These are phyloP conservation scores for Pedionomus torquatus DNA, from an alignment of 2,113 vertebrate species.

Conservation along the genomic window DNA sequence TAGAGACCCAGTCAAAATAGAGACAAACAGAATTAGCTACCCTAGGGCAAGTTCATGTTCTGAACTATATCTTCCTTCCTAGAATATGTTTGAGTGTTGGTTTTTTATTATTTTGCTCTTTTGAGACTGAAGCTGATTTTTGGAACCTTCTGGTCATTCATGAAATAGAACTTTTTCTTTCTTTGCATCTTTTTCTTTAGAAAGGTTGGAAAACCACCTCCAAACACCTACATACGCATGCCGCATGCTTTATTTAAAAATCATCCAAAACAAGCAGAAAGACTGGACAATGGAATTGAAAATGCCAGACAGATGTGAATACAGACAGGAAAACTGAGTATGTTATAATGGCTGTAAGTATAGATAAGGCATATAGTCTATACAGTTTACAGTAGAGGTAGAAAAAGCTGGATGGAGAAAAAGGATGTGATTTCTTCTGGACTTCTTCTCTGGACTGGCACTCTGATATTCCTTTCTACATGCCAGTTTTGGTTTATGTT, in stretches of 20 bases:
- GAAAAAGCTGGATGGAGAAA: not conserved
- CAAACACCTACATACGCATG: not conserved
- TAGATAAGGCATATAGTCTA: not conserved
- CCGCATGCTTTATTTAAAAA: not conserved
- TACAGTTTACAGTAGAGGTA: not conserved
- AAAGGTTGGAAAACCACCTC: not conserved
- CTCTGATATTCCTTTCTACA: not conserved
- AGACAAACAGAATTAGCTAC: not conserved
- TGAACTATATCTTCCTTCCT: not conserved
- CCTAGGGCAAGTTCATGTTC: not conserved
- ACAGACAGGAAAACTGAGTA: not conserved
- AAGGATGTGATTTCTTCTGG: not conserved
- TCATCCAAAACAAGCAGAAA: not conserved
- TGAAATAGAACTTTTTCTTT: not conserved
- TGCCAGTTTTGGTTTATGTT: not conserved
- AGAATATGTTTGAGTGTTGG: not conserved
- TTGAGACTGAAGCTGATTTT: not conserved
- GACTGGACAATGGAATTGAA: not conserved
- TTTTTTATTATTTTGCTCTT: not conserved
- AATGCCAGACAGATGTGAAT: not conserved
- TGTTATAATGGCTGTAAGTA: not conserved
- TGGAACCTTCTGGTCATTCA: not conserved
- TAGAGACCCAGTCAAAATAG: not conserved
- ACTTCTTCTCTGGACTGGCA: not conserved
- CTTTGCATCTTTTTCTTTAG: not conserved